phyloP scores from a whole-genome alignment of 2,797 vertebrate genomes.

The Enteromius thamalakanensis region DNA sequence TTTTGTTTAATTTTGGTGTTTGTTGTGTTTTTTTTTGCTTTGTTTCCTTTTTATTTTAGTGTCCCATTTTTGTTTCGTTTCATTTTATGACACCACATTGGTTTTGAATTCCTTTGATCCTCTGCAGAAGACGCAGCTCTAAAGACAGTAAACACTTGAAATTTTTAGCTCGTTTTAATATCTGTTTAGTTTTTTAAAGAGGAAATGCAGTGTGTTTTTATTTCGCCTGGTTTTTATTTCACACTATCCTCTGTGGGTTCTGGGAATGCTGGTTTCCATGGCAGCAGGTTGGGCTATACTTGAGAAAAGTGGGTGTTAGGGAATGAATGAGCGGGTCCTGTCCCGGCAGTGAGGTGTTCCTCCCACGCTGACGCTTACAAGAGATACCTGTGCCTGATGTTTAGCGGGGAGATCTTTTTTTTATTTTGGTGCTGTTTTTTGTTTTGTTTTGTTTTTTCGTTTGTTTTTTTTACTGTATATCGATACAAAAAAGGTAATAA shows the following conservation, averaged over 20 bases:
- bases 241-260: constrained; percentile 22
- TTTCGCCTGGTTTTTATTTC: constrained; percentile 28
- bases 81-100: not conserved
- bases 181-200: not conserved
- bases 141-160: constrained; percentile 60
- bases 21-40: not conserved
- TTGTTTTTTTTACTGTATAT: constrained; percentile 74
- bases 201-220: constrained; percentile 23
- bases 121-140: constrained; percentile 20
- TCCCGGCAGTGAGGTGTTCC: not conserved
- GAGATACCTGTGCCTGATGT: constrained; percentile 73
- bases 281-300: constrained; percentile 52
- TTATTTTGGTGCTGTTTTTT: constrained; percentile 80
- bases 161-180: constrained; percentile 42
- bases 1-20: not conserved
- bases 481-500: constrained; percentile 69
- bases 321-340: constrained; percentile 11
- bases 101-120: constrained; percentile 23
- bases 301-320: constrained; percentile 15
- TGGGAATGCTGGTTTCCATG: constrained; percentile 37
- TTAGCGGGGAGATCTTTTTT: constrained; percentile 84
- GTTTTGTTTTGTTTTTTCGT: constrained; percentile 78
- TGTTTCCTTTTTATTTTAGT: not conserved
- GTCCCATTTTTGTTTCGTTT: not conserved
- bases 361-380: constrained; percentile 59